phyloP scores from a whole-genome alignment of 2,888 invertebrate species.

The Augiades crinisus region DNA sequence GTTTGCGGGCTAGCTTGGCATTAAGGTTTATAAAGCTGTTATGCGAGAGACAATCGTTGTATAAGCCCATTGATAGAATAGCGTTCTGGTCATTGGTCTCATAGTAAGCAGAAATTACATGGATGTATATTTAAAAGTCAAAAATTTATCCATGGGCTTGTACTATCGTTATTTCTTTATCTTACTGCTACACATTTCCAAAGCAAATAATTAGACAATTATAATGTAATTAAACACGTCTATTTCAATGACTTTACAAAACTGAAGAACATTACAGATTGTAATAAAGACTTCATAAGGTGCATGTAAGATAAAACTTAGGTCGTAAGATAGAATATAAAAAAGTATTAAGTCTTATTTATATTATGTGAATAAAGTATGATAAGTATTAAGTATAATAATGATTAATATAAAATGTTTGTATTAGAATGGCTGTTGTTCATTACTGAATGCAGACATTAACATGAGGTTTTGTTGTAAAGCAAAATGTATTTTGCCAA shows the following conservation, averaged over 20 bases:
- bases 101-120: neutral
- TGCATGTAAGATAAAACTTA: conserved; percentile 38
- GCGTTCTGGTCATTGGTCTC: conserved; percentile 19
- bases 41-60: conserved; percentile 14
- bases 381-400: conserved; percentile 20
- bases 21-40: too few species aligned
- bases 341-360: conserved; percentile 46
- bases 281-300: conserved; percentile 25
- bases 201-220: neutral
- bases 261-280: conserved; percentile 8
- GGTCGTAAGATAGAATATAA: conserved; percentile 37
- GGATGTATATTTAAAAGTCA: conserved; percentile 35
- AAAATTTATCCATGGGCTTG: conserved; percentile 44
- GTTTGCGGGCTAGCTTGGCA: neutral
- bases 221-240: neutral
- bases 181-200: conserved; percentile 4
- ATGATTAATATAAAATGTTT: conserved; percentile 37
- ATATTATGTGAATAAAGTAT: conserved; percentile 44
- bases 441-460: conserved; percentile 37
- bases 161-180: conserved; percentile 30
- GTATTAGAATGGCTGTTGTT: conserved; percentile 52
- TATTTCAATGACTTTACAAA: conserved; percentile 8
- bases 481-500: conserved; percentile 26
- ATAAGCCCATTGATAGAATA: conserved; percentile 35
- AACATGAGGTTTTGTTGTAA: conserved; percentile 13